Conservation (phyloP, 2,888 invertebrate species). For the Cistogaster globosa region DNA sequence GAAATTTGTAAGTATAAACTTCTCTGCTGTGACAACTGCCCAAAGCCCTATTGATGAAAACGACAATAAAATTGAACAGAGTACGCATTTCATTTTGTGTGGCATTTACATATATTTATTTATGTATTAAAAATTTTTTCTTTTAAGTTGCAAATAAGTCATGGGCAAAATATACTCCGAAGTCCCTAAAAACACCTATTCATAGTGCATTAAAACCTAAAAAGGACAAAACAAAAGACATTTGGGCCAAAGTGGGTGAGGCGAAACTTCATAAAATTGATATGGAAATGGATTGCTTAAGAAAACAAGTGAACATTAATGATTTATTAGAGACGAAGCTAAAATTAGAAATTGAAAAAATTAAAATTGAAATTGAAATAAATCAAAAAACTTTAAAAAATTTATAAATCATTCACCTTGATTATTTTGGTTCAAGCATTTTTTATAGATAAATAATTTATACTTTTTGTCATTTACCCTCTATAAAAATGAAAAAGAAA, state of each 20-base stretch:
- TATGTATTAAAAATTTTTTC: background rate
- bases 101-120: background rate
- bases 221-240: background rate
- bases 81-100: too few relatives aligned
- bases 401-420: too few relatives aligned
- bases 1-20: conserved; percentile 7
- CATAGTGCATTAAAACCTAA: background rate
- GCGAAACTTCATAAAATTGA: conserved; percentile 3
- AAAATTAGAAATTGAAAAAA: too few relatives aligned
- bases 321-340: background rate
- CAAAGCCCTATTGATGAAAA: background rate
- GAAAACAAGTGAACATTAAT: background rate
- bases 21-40: background rate
- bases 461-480: too few relatives aligned
- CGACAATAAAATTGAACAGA: background rate
- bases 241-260: background rate
- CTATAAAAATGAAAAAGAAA: too few relatives aligned
- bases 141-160: background rate
- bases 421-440: too few relatives aligned
- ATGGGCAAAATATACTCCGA: background rate
- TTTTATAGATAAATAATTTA: too few relatives aligned
- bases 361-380: background rate
- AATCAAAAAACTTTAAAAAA: too few relatives aligned
- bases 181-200: background rate
- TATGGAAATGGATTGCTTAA: background rate